phyloP scores from a whole-genome alignment of 1,140 invertebrate genomes.

The Prorops nasuta region DNA sequence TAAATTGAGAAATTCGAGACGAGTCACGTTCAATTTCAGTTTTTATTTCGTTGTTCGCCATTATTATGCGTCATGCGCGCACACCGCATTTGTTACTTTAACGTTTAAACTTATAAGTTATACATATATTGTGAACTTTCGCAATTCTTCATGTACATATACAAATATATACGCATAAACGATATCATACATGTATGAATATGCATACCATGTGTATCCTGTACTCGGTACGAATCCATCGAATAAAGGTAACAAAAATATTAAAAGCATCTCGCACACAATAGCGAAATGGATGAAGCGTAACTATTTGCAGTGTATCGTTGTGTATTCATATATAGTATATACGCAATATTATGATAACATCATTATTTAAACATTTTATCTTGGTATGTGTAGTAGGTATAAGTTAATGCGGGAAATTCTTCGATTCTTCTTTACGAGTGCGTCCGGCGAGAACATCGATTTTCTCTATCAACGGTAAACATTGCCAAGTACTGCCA shows the following conservation, averaged over 20 bases:
- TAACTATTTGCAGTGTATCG: no score
- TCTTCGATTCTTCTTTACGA: no score
- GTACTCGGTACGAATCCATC: slow-evolving; percentile 6
- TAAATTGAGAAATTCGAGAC: no score
- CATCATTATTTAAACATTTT: slow-evolving; percentile 12
- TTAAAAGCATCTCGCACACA: slow-evolving; percentile 6
- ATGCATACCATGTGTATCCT: no score
- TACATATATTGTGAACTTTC: slow-evolving; percentile 15
- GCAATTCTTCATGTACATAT: slow-evolving; percentile 17
- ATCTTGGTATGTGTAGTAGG: no score
- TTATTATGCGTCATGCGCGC: slow-evolving; percentile 2
- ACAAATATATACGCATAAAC: not conserved
- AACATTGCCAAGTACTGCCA: no score
- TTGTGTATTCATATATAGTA: not conserved
- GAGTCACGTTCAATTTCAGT: not conserved
- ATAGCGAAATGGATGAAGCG: slow-evolving; percentile 12
- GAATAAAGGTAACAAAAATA: slow-evolving; percentile 25
- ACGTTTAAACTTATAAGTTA: slow-evolving; percentile 5
- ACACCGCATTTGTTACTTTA: not conserved
- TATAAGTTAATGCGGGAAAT: no score
- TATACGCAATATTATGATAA: slow-evolving; percentile 19
- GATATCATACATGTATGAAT: not conserved
- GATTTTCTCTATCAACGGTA: no score
- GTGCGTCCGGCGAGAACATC: no score
- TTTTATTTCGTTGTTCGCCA: slow-evolving; percentile 7